Evolutionary conservation across 2,113 vertebrate genomes (phyloP).

Genomic region (Embiotoca jacksoni): DNA sequence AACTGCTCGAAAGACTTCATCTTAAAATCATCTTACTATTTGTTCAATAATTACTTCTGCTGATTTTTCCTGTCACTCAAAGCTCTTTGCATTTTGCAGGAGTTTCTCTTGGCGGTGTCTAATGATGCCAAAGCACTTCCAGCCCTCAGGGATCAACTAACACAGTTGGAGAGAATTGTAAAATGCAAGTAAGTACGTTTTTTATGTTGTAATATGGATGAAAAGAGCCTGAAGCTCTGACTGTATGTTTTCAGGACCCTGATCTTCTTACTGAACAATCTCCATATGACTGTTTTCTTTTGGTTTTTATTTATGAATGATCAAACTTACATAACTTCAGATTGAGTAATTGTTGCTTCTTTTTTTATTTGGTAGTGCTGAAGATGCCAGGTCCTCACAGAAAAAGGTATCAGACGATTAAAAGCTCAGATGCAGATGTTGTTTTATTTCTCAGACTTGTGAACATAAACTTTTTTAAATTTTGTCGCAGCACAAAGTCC

Average conservation of each 20-base stretch:
- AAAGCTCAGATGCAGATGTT: not conserved
- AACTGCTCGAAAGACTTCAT: too few relatives aligned
- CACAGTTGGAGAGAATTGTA: constrained; percentile 90
- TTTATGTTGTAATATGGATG: not conserved
- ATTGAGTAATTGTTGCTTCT: not conserved
- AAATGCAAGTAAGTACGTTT: constrained; percentile 90
- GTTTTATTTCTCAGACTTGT: too few relatives aligned
- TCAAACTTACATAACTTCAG: not conserved
- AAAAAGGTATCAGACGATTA: constrained; percentile 87
- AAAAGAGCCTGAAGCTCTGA: too few relatives aligned
- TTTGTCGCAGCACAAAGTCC: constrained; percentile 92
- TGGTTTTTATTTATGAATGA: not conserved
- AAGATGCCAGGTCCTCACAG: constrained; percentile 89
- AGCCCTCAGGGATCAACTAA: constrained; percentile 91
- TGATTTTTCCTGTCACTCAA: not conserved
- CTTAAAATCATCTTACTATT: not conserved
- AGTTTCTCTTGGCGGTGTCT: constrained; percentile 93
- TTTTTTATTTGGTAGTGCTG: constrained; percentile 83
- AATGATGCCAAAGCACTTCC: constrained; percentile 91
- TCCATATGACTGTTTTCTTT: not conserved
- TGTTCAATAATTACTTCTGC: not conserved
- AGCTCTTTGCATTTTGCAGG: constrained; percentile 79
- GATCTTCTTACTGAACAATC: not conserved
- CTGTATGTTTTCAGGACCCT: too few relatives aligned
- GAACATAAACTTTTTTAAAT: not conserved